These are phyloP conservation scores for Drosophila parabipectinata DNA, from an alignment of 1,140 invertebrate genomes.

Conservation along the genomic window DNA sequence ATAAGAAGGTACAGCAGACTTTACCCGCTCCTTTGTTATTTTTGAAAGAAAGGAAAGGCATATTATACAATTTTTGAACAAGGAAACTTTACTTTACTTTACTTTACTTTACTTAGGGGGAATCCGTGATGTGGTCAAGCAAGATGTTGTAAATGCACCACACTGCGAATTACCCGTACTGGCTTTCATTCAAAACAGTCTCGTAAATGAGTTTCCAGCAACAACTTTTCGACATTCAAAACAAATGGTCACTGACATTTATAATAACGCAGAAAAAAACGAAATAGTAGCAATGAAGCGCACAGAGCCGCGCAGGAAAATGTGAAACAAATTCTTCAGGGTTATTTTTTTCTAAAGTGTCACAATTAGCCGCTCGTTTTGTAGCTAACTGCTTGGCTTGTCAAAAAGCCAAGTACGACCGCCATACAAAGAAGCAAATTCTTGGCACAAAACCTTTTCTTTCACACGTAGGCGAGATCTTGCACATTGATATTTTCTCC, in stretches of 20 bases:
- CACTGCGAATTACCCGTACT: not conserved
- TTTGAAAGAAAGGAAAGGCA: too few relatives aligned
- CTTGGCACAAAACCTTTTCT: slow-evolving; percentile 3
- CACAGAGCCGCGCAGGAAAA: slow-evolving; percentile 13
- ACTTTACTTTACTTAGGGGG: too few relatives aligned
- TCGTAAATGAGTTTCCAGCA: not conserved
- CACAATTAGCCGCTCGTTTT: slow-evolving; percentile 1
- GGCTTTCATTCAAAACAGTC: slow-evolving; percentile 6
- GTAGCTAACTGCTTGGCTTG: slow-evolving; percentile 11
- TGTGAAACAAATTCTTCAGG: slow-evolving; percentile 10
- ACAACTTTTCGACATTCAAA: not conserved
- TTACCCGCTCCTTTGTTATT: too few relatives aligned
- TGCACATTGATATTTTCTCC: too few relatives aligned
- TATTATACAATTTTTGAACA: too few relatives aligned
- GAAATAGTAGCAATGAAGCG: not conserved
- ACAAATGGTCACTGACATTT: slow-evolving; percentile 3
- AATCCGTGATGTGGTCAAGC: slow-evolving; percentile 4
- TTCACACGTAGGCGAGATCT: slow-evolving; percentile 3
- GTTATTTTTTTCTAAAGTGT: slow-evolving; percentile 12
- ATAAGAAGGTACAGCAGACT: too few relatives aligned
- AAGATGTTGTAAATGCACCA: too few relatives aligned
- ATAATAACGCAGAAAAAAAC: slow-evolving; percentile 2
- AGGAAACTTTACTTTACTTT: not conserved
- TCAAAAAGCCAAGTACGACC: slow-evolving; percentile 11
- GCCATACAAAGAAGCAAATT: slow-evolving; percentile 2